phyloP scores from a whole-genome alignment of 2,888 invertebrate genomes.

The Ypsolopha scabrella region DNA sequence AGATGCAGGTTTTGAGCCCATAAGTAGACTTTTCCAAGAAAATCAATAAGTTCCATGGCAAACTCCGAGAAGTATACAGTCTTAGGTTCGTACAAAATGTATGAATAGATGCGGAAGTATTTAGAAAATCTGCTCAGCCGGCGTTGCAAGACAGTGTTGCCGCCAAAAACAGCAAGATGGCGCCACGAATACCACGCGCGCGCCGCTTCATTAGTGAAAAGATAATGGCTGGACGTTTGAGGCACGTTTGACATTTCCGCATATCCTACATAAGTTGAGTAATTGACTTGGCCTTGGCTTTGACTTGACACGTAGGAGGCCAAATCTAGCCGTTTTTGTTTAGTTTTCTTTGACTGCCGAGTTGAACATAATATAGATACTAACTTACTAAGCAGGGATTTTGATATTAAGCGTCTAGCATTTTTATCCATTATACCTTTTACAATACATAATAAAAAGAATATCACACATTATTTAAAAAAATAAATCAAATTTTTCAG shows the following conservation, averaged over 20 bases:
- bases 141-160: neutral
- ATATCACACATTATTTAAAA: no score
- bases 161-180: neutral
- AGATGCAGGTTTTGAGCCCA: no score
- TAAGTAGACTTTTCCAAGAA: no score
- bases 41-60: conserved; percentile 7
- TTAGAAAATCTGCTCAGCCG: conserved; percentile 1
- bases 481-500: no score
- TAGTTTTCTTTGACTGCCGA: neutral
- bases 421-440: no score
- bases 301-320: conserved; percentile 29
- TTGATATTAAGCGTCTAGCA: neutral
- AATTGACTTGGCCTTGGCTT: conserved; percentile 39
- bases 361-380: neutral
- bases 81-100: conserved; percentile 36
- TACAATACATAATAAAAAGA: no score
- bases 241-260: conserved; percentile 44
- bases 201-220: conserved; percentile 51
- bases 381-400: neutral
- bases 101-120: neutral
- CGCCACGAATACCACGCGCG: conserved; percentile 18
- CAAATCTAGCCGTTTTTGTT: neutral
- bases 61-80: conserved; percentile 42
- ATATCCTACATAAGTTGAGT: conserved; percentile 23
- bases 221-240: conserved; percentile 43